Conservation (phyloP, 2,888 invertebrate genomes). For the Sarcophaga subvicina region DNA sequence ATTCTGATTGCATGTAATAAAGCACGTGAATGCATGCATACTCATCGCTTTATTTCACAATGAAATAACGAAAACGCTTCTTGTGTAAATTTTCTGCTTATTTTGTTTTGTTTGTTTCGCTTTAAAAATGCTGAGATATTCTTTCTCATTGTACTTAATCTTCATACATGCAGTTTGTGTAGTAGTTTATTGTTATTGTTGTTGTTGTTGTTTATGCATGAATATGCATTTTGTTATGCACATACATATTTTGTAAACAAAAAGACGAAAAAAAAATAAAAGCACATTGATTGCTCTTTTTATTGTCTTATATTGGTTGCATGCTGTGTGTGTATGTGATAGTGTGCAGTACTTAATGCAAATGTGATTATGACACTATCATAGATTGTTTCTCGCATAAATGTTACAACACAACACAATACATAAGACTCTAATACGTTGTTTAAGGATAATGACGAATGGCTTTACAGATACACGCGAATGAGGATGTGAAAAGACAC, state of each 20-base stretch:
- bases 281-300: slow-evolving; percentile 16
- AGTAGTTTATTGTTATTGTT: not conserved
- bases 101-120: slow-evolving; percentile 1
- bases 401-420: slow-evolving; percentile 35
- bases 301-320: slow-evolving; percentile 15
- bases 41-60: not conserved
- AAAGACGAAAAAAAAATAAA: not conserved
- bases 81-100: not conserved
- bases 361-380: slow-evolving; percentile 62
- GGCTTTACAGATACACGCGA: slow-evolving; percentile 21
- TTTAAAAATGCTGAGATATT: slow-evolving; percentile 17
- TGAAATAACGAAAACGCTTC: not conserved
- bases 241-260: not conserved
- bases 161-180: not conserved
- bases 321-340: not conserved
- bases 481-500: too few species aligned
- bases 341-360: slow-evolving; percentile 43
- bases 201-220: not conserved
- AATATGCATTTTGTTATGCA: not conserved
- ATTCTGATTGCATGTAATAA: slow-evolving; percentile 22
- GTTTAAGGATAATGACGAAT: slow-evolving; percentile 53
- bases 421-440: slow-evolving; percentile 43
- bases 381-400: slow-evolving; percentile 50
- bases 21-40: slow-evolving; percentile 4
- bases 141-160: slow-evolving; percentile 6